Evolutionary conservation across 92 coral and sea anemone genomes (phyloP).

Genomic region (Phenganax subtilis): DNA sequence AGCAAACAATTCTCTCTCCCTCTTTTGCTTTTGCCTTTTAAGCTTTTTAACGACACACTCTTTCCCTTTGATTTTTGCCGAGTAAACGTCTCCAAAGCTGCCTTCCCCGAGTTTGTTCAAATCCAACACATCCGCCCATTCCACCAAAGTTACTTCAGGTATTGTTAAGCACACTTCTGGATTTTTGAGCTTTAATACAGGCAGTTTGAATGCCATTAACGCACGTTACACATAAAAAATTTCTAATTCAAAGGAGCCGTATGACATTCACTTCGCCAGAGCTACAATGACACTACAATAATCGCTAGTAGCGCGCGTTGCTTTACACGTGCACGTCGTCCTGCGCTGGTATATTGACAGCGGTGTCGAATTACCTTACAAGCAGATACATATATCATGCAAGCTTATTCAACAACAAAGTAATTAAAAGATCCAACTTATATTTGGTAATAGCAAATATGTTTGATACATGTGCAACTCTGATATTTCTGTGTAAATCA

Average conservation of each 20-base stretch:
- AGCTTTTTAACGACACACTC: conserved; percentile 8
- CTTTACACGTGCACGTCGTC: too few species aligned
- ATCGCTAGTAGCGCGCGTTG: background rate
- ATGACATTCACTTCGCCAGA: background rate
- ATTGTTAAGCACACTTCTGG: background rate
- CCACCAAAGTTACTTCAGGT: background rate
- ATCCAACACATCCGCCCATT: background rate
- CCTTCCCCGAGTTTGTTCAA: conserved; percentile 4
- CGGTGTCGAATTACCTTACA: too few species aligned
- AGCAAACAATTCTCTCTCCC: conserved; percentile 14
- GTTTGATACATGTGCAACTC: too few species aligned
- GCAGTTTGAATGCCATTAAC: conserved; percentile 12
- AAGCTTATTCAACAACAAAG: too few species aligned
- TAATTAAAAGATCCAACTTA: too few species aligned
- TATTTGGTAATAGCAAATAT: too few species aligned
- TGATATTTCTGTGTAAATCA: too few species aligned
- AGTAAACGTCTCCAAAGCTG: conserved; percentile 11
- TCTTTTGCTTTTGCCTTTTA: conserved; percentile 1
- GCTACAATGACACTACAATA: background rate
- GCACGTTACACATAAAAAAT: background rate
- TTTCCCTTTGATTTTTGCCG: background rate
- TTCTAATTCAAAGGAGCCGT: background rate
- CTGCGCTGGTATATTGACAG: too few species aligned
- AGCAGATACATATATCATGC: too few species aligned
- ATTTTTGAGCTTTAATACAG: background rate